Evolutionary conservation across 2,113 vertebrate genomes (phyloP).

Genomic region (Megaceryle maxima): DNA sequence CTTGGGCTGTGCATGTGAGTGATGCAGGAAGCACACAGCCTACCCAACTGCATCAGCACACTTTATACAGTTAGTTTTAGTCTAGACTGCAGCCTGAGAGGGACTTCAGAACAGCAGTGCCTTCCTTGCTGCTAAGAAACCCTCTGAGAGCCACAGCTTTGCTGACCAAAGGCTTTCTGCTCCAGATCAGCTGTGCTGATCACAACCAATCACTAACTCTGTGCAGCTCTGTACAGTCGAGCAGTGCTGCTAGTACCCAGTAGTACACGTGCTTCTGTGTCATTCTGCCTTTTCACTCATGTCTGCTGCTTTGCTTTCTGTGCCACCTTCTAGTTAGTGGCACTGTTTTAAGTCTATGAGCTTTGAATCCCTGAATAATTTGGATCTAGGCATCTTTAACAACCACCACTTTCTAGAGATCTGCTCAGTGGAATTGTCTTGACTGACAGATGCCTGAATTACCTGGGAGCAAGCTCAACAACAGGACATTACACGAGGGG

Average conservation of each 20-base stretch:
- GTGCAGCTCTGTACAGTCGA: not conserved
- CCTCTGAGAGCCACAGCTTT: not conserved
- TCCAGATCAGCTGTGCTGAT: not conserved
- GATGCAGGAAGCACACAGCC: not conserved
- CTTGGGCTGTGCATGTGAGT: not conserved
- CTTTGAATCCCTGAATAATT: not conserved
- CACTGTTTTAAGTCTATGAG: not conserved
- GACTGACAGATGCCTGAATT: not conserved
- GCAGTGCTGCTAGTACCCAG: accelerated
- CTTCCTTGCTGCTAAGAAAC: not conserved
- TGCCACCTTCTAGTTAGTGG: not conserved
- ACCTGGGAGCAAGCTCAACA: not conserved
- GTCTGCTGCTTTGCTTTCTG: not conserved
- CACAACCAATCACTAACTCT: not conserved
- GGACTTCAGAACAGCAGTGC: not conserved
- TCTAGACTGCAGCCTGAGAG: not conserved
- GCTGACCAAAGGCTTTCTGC: not conserved
- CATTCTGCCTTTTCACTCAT: not conserved
- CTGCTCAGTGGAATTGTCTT: not conserved
- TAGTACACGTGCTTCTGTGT: accelerated
- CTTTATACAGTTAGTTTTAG: not conserved
- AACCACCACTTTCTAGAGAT: not conserved
- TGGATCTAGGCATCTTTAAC: not conserved
- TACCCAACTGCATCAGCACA: not conserved
- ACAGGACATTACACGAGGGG: not conserved